Evolutionary conservation across 2,113 vertebrate species (phyloP).

Genomic region (Zosterops borbonicus): DNA sequence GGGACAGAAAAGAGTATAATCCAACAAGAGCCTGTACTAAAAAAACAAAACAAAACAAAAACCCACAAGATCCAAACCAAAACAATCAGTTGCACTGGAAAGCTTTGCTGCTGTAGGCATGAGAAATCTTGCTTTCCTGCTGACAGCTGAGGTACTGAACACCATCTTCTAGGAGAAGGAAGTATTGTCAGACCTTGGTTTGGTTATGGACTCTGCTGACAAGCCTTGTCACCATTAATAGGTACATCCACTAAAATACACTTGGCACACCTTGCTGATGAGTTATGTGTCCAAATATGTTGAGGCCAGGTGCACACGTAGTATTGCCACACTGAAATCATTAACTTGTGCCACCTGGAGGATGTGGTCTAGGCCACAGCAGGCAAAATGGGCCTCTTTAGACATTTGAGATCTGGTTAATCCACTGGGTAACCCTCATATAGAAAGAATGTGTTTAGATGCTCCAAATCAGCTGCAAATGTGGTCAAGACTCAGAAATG

Average conservation of each 20-base stretch:
- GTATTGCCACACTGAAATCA: background rate
- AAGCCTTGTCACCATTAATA: background rate
- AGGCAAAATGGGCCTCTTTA: background rate
- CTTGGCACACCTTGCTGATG: background rate
- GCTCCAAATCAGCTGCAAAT: background rate
- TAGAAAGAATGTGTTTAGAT: background rate
- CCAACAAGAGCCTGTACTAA: background rate
- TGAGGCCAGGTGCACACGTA: background rate
- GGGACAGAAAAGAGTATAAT: no score
- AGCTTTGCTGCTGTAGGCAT: background rate
- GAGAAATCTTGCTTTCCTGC: background rate
- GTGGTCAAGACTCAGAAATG: background rate
- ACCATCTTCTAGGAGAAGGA: background rate
- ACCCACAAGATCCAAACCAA: background rate
- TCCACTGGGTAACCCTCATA: background rate
- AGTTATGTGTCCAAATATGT: background rate
- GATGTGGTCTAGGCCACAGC: background rate
- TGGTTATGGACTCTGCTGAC: background rate
- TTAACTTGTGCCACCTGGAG: background rate
- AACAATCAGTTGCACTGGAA: background rate
- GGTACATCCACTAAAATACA: background rate
- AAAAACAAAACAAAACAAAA: background rate
- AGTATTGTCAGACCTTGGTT: background rate
- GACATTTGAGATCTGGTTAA: background rate
- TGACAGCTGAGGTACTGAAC: background rate